Evolutionary conservation across 2,113 vertebrate species (phyloP).

Genomic region (Stercorarius parasiticus): DNA sequence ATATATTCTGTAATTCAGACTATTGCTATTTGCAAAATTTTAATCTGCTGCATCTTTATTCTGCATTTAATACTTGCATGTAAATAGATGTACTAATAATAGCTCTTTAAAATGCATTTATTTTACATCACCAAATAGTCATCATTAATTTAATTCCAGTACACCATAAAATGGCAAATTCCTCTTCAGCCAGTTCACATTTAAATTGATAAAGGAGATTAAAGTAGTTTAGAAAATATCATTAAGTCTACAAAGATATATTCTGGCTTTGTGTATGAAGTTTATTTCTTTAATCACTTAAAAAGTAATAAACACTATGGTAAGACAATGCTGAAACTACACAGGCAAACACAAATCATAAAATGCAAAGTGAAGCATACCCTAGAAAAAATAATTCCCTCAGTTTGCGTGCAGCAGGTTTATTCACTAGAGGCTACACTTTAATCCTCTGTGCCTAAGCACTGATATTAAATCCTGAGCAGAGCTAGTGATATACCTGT

Average conservation of each 20-base stretch:
- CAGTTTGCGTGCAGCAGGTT: not conserved
- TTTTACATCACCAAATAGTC: slow-evolving; percentile 47
- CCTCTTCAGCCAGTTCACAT: slow-evolving; percentile 19
- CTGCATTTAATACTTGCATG: not conserved
- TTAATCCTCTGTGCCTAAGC: not conserved
- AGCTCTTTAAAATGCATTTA: slow-evolving; percentile 54
- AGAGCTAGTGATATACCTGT: not conserved
- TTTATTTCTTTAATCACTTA: slow-evolving; percentile 9
- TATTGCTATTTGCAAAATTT: not conserved
- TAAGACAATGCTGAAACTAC: not conserved
- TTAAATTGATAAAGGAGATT: not conserved
- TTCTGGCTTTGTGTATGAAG: not conserved
- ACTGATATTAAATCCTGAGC: not conserved
- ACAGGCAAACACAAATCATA: not conserved
- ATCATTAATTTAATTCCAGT: slow-evolving; percentile 24
- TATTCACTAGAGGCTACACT: not conserved
- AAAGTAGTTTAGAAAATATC: slow-evolving; percentile 9
- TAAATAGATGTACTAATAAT: slow-evolving; percentile 19
- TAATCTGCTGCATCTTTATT: not conserved
- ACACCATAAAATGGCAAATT: slow-evolving; percentile 40
- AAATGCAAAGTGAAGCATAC: not conserved
- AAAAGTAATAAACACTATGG: not conserved
- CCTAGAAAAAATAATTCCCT: not conserved
- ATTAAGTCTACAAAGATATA: not conserved
- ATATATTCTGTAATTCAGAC: not conserved